These are phyloP conservation scores for Subacronicta megacephala DNA, from an alignment of 2,888 invertebrate genomes.

Conservation along the genomic window DNA sequence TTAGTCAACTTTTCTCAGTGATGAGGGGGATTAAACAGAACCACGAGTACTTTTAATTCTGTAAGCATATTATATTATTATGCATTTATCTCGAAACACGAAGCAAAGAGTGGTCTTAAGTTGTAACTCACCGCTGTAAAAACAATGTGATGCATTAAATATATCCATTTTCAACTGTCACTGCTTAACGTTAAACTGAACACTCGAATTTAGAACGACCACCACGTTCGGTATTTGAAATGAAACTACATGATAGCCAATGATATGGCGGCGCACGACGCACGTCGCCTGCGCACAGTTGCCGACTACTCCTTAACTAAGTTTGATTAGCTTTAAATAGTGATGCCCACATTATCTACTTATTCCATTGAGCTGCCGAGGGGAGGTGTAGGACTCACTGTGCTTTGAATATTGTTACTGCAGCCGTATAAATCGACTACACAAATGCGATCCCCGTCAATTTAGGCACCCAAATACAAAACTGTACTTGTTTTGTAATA, in stretches of 20 bases:
- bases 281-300: conserved; percentile 81
- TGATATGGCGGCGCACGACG: conserved; percentile 73
- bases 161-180: conserved; percentile 82
- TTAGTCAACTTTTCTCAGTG: conserved; percentile 18
- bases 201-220: conserved; percentile 73
- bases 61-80: conserved; percentile 39
- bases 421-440: conserved; percentile 55
- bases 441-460: conserved; percentile 17
- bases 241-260: conserved; percentile 73
- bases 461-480: not conserved
- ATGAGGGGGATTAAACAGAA: not conserved
- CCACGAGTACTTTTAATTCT: no score
- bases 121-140: conserved; percentile 56
- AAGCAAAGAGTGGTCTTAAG: conserved; percentile 1
- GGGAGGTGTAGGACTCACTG: conserved; percentile 76
- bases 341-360: conserved; percentile 89
- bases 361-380: conserved; percentile 87
- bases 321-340: conserved; percentile 92
- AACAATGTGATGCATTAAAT: conserved; percentile 52
- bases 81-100: conserved; percentile 19
- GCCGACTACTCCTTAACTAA: conserved; percentile 90
- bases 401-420: conserved; percentile 66
- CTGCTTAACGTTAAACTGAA: conserved; percentile 78
- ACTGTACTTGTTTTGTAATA: not conserved
- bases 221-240: conserved; percentile 74